Conservation (phyloP, 2,113 vertebrate species). For the Dicaeum eximium region DNA sequence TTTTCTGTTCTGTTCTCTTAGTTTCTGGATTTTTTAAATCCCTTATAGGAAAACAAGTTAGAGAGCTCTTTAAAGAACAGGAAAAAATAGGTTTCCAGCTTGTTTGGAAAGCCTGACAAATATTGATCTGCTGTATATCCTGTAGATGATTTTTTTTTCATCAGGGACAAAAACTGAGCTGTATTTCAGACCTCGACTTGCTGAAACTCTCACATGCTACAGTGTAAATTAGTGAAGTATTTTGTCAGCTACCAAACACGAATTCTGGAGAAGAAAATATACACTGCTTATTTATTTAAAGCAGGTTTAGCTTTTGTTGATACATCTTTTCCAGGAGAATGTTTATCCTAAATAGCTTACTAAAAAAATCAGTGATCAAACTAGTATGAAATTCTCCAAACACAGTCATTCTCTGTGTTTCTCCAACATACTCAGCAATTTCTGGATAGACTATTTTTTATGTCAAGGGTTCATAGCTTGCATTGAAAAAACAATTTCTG, state of each 20-base stretch:
- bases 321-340: background rate
- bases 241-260: background rate
- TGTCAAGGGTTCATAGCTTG: background rate
- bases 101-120: constrained; percentile 21
- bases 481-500: background rate
- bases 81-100: background rate
- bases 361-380: constrained; percentile 32
- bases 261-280: constrained; percentile 2
- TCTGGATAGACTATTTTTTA: background rate
- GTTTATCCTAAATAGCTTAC: constrained; percentile 32
- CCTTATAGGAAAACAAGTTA: background rate
- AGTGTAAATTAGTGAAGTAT: background rate
- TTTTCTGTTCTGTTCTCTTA: constrained; percentile 29
- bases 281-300: constrained; percentile 26
- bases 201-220: background rate
- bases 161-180: constrained; percentile 15
- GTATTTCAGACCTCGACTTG: background rate
- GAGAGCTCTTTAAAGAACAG: background rate
- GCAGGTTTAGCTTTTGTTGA: constrained; percentile 32
- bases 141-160: background rate
- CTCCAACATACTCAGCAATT: background rate
- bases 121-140: background rate
- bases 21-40: background rate
- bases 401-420: background rate
- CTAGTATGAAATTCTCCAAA: constrained; percentile 1